A percentile compares a stretch with the other conserved stretches of the same genome.
Conservation (phyloP, 2,113 vertebrate genomes). For the Marcusenius ussheri region DNA sequence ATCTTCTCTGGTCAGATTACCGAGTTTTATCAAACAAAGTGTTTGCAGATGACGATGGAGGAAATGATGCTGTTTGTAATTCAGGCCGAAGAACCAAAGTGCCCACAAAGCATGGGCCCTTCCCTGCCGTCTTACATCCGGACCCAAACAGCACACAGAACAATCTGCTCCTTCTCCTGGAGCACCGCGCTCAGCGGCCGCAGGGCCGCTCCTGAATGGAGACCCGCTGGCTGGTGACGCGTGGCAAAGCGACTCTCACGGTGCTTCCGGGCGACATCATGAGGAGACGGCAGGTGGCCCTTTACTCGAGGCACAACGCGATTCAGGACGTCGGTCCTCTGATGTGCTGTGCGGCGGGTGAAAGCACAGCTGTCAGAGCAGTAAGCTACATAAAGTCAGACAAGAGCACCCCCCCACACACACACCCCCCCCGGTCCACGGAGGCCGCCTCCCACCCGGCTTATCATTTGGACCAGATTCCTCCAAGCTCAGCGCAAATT, state of each 20-base stretch:
- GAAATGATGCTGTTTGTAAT: neutral
- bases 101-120: neutral
- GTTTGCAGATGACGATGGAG: neutral
- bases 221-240: neutral
- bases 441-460: conserved; percentile 27
- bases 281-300: neutral
- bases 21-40: neutral
- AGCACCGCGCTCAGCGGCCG: neutral
- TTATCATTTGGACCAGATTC: conserved; percentile 31
- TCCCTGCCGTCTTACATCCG: neutral
- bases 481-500: conserved; percentile 26
- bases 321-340: neutral
- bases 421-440: conserved; percentile 20
- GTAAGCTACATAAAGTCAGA: conserved; percentile 25
- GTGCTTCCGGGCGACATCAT: neutral
- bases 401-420: neutral
- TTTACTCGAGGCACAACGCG: neutral
- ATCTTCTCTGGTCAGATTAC: neutral
- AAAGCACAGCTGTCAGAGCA: conserved; percentile 27
- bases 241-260: neutral
- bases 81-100: neutral
- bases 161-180: neutral
- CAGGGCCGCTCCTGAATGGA: neutral
- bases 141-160: neutral
- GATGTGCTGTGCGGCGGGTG: neutral